These are phyloP conservation scores for Leptinotarsa defecta DNA, from an alignment of 1,140 invertebrate genomes.

Conservation along the genomic window DNA sequence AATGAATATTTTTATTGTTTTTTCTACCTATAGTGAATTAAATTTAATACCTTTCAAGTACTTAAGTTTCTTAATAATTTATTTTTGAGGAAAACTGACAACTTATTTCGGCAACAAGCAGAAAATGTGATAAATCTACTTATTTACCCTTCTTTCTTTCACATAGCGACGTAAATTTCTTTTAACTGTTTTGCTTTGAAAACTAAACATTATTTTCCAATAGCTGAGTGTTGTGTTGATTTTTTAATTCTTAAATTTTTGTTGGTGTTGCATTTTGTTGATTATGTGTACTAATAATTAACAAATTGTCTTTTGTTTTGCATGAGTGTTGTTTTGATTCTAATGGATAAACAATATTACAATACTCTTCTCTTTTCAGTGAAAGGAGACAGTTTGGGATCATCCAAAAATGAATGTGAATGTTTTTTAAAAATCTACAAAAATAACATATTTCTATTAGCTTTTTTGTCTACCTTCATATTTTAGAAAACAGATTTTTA, in stretches of 20 bases:
- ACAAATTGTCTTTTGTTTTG: constrained; percentile 19
- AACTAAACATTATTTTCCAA: neutral
- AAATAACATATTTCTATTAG: constrained; percentile 17
- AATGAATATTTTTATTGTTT: too few species aligned
- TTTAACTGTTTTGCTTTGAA: neutral
- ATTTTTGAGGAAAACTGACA: too few species aligned
- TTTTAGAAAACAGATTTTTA: constrained; percentile 11
- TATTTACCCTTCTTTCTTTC: neutral
- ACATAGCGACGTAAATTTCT: neutral
- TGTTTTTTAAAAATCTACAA: constrained; percentile 25
- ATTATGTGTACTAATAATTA: constrained; percentile 29
- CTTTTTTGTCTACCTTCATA: constrained; percentile 26
- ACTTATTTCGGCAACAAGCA: too few species aligned
- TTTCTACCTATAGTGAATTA: too few species aligned
- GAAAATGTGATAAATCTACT: neutral
- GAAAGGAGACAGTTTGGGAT: constrained; percentile 20
- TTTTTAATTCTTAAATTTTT: constrained; percentile 14
- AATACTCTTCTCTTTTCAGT: constrained; percentile 24
- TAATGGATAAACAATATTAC: constrained; percentile 15
- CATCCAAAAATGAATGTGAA: constrained; percentile 22
- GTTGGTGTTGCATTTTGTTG: constrained; percentile 32
- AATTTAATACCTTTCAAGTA: too few species aligned
- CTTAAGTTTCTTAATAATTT: too few species aligned
- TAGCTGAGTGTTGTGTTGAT: neutral
- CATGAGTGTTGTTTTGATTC: constrained; percentile 19